Conservation (phyloP, 1,140 invertebrate species). For the Eumaeus atala region DNA sequence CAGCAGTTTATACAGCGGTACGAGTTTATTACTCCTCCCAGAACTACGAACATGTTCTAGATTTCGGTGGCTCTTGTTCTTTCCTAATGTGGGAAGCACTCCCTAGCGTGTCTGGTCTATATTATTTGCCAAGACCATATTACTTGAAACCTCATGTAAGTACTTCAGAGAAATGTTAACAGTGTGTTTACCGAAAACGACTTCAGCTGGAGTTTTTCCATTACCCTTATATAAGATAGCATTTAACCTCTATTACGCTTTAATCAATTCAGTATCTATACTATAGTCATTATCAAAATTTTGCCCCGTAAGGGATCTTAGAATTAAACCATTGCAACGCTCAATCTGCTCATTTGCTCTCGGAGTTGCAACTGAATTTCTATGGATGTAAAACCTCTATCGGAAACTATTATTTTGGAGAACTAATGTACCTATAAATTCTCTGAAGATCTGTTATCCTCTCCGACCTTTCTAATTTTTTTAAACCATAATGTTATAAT, state of each 20-base stretch:
- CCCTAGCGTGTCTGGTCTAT: slow-evolving; percentile 1
- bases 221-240: slow-evolving; percentile 13
- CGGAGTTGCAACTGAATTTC: slow-evolving; percentile 13
- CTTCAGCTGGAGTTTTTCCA: slow-evolving; percentile 10
- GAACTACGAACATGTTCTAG: neutral
- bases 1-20: slow-evolving; percentile 11
- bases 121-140: neutral
- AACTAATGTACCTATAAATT: no score
- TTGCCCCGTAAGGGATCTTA: slow-evolving; percentile 12
- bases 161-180: slow-evolving; percentile 11
- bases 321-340: slow-evolving; percentile 12
- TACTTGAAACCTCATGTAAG: neutral
- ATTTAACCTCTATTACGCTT: slow-evolving; percentile 14
- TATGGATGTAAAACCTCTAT: neutral
- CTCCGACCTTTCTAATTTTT: no score
- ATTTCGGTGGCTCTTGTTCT: slow-evolving; percentile 8
- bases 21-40: slow-evolving; percentile 13
- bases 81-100: slow-evolving; percentile 10
- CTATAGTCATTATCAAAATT: slow-evolving; percentile 11
- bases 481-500: no score
- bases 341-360: slow-evolving; percentile 15
- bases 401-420: neutral
- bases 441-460: no score
- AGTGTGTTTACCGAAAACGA: slow-evolving; percentile 15
- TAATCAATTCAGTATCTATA: slow-evolving; percentile 1